A percentile compares a stretch with the other conserved stretches of the same genome.
Evolutionary conservation across 2,888 invertebrate species (phyloP).

Genomic region (Linyphia triangularis): DNA sequence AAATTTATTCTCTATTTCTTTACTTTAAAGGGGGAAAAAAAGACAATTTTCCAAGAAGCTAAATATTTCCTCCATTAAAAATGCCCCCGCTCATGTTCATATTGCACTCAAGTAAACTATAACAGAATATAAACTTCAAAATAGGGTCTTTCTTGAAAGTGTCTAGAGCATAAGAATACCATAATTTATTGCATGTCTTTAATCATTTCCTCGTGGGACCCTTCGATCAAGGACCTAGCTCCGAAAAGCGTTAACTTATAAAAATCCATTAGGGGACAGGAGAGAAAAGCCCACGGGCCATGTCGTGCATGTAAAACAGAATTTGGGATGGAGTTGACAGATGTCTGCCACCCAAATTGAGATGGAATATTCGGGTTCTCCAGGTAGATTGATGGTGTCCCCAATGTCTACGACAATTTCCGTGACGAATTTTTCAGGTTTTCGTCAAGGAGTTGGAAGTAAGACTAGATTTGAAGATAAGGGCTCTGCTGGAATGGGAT

Average conservation of each 20-base stretch:
- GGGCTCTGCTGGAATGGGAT: no score
- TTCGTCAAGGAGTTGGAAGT: neutral
- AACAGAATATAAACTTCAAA: no score
- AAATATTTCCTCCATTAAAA: no score
- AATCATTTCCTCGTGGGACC: conserved; percentile 8
- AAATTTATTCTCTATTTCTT: no score
- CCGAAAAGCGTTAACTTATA: conserved; percentile 29
- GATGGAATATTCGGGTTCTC: conserved; percentile 20
- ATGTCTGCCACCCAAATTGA: conserved; percentile 48
- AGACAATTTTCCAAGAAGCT: no score
- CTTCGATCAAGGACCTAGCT: neutral
- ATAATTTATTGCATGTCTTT: conserved; percentile 49
- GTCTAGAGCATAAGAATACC: no score
- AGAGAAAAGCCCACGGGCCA: neutral
- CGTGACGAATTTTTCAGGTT: neutral
- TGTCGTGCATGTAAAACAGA: conserved; percentile 51
- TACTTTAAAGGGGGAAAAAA: no score
- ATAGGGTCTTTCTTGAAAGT: no score
- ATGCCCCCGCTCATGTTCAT: no score
- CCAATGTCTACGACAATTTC: neutral
- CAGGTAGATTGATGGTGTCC: conserved; percentile 18
- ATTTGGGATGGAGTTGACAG: conserved; percentile 41
- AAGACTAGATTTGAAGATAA: neutral
- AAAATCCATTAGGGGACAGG: conserved; percentile 43
- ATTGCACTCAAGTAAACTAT: no score